Percentiles rank a stretch among this genome's conserved stretches.
phyloP scores from a whole-genome alignment of 2,797 vertebrate species.

The Sylvia borin region DNA sequence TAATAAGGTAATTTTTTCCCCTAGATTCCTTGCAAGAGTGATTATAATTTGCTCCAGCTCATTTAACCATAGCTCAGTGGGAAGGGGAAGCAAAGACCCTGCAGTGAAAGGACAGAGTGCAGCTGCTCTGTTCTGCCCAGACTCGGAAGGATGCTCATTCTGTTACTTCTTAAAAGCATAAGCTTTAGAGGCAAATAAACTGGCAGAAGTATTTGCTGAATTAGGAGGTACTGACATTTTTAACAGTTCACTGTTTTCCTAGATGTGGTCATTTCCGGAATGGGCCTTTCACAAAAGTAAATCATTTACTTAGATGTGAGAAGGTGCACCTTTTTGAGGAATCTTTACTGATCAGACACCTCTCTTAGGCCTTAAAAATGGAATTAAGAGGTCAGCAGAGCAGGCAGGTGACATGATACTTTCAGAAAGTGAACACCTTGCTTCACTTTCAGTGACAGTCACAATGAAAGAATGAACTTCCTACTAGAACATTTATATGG shows the following conservation, averaged over 20 bases:
- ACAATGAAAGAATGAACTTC: neutral
- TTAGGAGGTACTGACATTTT: neutral
- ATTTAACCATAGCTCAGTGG: neutral
- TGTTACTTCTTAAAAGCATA: neutral
- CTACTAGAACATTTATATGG: neutral
- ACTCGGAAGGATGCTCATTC: neutral
- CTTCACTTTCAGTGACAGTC: neutral
- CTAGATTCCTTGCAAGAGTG: neutral
- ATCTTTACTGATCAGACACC: neutral
- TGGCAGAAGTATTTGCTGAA: neutral
- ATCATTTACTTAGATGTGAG: neutral
- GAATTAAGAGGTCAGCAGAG: neutral
- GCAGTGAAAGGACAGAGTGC: neutral
- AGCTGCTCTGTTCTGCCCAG: neutral
- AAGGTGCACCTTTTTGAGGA: neutral
- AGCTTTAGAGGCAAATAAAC: neutral
- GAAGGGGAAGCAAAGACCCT: neutral
- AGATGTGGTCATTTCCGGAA: neutral
- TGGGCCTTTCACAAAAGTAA: neutral
- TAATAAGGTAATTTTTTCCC: neutral
- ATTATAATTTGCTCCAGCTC: neutral
- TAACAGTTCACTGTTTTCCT: neutral
- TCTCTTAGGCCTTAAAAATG: neutral
- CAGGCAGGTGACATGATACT: neutral
- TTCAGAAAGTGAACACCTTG: neutral